Evolutionary conservation across 2,797 vertebrate genomes (phyloP).

Genomic region (Sebastes flavidus): DNA sequence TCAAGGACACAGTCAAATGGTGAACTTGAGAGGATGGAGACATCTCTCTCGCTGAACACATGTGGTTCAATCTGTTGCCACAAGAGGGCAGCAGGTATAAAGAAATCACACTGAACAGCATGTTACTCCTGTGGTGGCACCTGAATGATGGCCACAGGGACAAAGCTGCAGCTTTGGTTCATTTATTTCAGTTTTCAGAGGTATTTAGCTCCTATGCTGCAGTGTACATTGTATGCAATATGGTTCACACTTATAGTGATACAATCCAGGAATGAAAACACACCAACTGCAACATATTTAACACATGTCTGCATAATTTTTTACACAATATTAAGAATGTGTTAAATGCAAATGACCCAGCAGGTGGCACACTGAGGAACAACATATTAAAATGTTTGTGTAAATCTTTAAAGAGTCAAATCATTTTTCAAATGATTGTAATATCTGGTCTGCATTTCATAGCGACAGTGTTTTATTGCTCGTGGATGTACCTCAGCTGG

Average conservation of each 20-base stretch:
- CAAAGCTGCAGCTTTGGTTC: background rate
- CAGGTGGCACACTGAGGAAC: background rate
- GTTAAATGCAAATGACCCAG: background rate
- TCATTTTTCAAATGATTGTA: slow-evolving; percentile 1
- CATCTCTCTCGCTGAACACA: background rate
- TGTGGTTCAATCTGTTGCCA: slow-evolving; percentile 37
- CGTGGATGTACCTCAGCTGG: slow-evolving; percentile 14
- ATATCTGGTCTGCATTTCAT: background rate
- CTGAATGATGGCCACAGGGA: background rate
- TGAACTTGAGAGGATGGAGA: slow-evolving; percentile 26
- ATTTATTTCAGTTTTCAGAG: background rate
- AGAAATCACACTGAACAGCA: slow-evolving; percentile 2
- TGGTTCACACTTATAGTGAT: background rate
- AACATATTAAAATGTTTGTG: background rate
- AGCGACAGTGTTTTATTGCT: slow-evolving; percentile 28
- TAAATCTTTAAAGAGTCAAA: background rate
- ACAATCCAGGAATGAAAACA: background rate
- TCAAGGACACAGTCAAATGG: slow-evolving; percentile 58
- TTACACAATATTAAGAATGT: background rate
- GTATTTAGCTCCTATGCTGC: background rate
- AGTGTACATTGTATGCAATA: background rate
- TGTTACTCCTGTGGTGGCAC: background rate
- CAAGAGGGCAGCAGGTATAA: slow-evolving; percentile 63
- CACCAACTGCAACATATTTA: background rate
- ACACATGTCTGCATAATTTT: background rate